A percentile compares a stretch with the other conserved stretches of the same genome.
These are phyloP conservation scores for Lagothrix lagotricha DNA, from an alignment of 2,797 vertebrate genomes.

Conservation along the genomic window DNA sequence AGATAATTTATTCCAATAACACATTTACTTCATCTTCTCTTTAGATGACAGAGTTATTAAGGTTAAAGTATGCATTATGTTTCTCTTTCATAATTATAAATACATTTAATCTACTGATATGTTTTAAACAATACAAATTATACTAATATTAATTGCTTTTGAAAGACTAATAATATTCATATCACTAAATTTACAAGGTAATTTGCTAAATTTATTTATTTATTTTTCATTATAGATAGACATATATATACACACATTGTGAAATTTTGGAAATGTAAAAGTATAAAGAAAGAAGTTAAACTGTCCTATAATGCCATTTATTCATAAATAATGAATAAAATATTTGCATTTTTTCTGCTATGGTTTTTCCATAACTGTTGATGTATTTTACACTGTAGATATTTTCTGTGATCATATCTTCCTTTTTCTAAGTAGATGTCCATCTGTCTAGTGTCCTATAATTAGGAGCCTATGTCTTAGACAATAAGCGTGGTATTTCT, in stretches of 20 bases:
- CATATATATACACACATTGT: not conserved
- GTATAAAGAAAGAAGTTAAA: not conserved
- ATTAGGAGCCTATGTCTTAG: not conserved
- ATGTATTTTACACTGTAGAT: not conserved
- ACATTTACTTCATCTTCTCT: constrained; percentile 45
- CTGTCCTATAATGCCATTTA: not conserved
- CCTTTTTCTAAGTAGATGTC: not conserved
- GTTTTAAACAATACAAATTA: not conserved
- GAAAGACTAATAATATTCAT: not conserved
- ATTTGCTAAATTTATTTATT: not conserved
- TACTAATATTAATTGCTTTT: not conserved
- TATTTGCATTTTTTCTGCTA: not conserved
- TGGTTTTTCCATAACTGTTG: not conserved
- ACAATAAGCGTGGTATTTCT: too few species aligned
- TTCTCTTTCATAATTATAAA: not conserved
- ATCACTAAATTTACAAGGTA: not conserved
- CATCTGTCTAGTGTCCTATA: not conserved
- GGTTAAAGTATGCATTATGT: not conserved
- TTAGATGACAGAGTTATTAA: not conserved
- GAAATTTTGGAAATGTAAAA: not conserved
- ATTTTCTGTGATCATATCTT: not conserved
- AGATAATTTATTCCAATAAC: constrained; percentile 52
- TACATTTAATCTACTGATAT: not conserved
- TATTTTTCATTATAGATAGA: not conserved
- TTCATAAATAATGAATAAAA: not conserved